Base-by-base conservation (phyloP, 2,888 invertebrate genomes). In the Mythimna loreyi region DNA sequence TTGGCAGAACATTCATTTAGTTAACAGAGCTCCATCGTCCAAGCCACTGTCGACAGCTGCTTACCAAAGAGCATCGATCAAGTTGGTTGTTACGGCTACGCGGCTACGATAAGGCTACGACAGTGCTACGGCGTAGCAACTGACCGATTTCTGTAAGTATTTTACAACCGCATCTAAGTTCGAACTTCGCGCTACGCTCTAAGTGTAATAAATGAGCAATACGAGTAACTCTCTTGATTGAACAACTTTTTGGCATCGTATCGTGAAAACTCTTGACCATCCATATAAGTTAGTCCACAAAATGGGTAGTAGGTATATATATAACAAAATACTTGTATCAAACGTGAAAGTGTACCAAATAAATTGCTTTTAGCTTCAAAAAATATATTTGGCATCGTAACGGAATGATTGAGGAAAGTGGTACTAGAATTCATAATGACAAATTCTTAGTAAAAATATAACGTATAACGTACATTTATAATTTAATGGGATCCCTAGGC, bases 51-150 rank as follows among this genome's bases (percentile, higher is more conserved):
- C 80, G 90, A 88, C 88, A 87, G 87, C 76, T 84, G 80, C 72
- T 73, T 72, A 80, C 86, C 84, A 80, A 83, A 79, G 82, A 83
- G 82, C 86, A 90, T 90, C 87, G 88, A 92, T 92, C 90, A 89
- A 85, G 82, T 84, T 77, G 75, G 75, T 71, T 75, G 59, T 80
- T 65, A 62, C 75, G 30, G 45, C 56, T 84, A 61, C 75, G 58
- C 33, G 25, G 64, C 67, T 70, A 65, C 67, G 56, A 69, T 19
- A 59, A 40, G 40, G 64, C 64, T 72, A 65, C 67, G 56, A 67
- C 21, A 59, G 36, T 58, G 60, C 75, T 76, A 76, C 80, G 75
- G 16, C 68, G 67, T 75, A 76, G 65, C 65, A 28, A 23, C 45
- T 80, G 62, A 66, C 71, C 56, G 62, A 75, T 75, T 66, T 60